Conservation (phyloP, 1,140 invertebrate species). For the Hylyphantes graminicola region DNA sequence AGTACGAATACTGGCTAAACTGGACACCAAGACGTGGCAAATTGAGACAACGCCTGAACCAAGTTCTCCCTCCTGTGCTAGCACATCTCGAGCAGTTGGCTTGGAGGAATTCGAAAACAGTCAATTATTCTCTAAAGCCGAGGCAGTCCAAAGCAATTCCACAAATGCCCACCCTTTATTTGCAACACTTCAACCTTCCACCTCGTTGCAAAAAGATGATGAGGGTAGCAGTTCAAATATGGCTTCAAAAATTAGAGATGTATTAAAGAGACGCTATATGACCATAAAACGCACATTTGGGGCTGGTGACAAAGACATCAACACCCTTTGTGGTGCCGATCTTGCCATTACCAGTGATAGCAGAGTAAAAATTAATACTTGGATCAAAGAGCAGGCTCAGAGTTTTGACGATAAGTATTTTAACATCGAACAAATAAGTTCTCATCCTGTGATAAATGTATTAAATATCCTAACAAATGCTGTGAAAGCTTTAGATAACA, state of each 20-base stretch:
- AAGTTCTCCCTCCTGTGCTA: neutral
- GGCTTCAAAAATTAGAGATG: slow-evolving; percentile 38
- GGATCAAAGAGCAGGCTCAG: slow-evolving; percentile 89
- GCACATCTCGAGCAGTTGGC: neutral
- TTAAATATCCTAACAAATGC: slow-evolving; percentile 80
- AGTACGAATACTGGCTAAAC: slow-evolving; percentile 80
- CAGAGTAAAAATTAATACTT: slow-evolving; percentile 89
- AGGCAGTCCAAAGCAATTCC: slow-evolving; percentile 1
- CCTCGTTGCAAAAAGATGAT: slow-evolving; percentile 14
- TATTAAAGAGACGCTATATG: slow-evolving; percentile 28
- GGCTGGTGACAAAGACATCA: slow-evolving; percentile 18
- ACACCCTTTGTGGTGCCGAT: slow-evolving; percentile 62
- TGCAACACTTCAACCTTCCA: neutral
- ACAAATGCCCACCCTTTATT: slow-evolving; percentile 1
- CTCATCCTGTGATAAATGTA: slow-evolving; percentile 79
- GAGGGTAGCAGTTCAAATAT: slow-evolving; percentile 28
- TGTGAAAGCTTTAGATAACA: slow-evolving; percentile 78
- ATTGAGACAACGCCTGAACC: slow-evolving; percentile 23
- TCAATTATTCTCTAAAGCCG: neutral
- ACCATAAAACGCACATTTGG: slow-evolving; percentile 44
- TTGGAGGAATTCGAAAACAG: neutral
- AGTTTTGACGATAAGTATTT: slow-evolving; percentile 75
- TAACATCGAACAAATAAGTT: slow-evolving; percentile 65
- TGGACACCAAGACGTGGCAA: slow-evolving; percentile 67
- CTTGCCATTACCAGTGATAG: slow-evolving; percentile 78